Conservation (phyloP, 92 coral and sea anemone species). For the Porites cylindrica region DNA sequence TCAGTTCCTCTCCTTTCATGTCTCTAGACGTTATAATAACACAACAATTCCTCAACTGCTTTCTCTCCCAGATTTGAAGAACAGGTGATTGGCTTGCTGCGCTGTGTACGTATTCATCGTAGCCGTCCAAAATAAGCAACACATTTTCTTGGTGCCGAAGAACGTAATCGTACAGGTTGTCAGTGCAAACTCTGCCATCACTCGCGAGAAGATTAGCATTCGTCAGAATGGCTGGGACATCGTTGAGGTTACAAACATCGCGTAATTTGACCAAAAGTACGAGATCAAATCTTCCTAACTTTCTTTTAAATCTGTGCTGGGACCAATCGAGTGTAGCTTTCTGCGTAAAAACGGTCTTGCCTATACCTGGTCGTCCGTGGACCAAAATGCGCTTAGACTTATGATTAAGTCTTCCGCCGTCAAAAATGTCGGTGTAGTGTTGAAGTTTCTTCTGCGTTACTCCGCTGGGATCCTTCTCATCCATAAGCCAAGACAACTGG, state of each 20-base stretch:
- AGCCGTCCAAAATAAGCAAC: constrained; percentile 9
- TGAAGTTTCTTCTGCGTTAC: too few relatives aligned
- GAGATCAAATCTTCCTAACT: not conserved
- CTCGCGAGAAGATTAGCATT: not conserved
- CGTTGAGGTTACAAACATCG: not conserved
- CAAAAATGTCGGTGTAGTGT: too few relatives aligned
- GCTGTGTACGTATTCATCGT: constrained; percentile 7
- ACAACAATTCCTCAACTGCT: not conserved
- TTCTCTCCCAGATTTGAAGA: not conserved
- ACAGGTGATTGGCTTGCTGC: not conserved
- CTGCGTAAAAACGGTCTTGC: not conserved
- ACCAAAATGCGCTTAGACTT: too few relatives aligned
- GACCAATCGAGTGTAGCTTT: constrained; percentile 2
- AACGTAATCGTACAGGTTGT: not conserved
- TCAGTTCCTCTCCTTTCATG: not conserved
- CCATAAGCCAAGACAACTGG: too few relatives aligned
- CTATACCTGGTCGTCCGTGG: not conserved
- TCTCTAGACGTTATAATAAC: constrained; percentile 1
- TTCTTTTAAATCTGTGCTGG: not conserved
- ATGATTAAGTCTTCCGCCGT: too few relatives aligned
- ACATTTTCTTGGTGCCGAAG: not conserved
- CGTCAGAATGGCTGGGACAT: not conserved
- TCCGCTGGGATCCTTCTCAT: too few relatives aligned
- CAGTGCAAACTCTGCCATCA: not conserved
- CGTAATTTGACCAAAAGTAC: not conserved